A percentile compares a stretch with the other conserved stretches of the same genome.
Evolutionary conservation across 2,888 invertebrate genomes (phyloP).

Genomic region (Galerucella calmariensis): DNA sequence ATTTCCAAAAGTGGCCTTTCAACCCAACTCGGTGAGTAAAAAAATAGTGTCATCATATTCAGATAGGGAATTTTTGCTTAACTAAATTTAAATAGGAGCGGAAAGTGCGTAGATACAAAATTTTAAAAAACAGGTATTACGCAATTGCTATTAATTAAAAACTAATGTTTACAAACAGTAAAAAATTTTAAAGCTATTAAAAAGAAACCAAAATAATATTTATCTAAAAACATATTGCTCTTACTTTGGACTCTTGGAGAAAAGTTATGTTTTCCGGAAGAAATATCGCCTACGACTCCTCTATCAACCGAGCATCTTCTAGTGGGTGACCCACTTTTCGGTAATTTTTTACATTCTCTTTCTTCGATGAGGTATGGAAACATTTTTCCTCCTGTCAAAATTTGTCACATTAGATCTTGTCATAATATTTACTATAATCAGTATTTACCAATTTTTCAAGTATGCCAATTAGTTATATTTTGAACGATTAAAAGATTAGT

Average conservation of each 20-base stretch:
- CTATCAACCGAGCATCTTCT: conserved; percentile 43
- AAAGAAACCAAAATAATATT: neutral
- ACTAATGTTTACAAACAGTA: neutral
- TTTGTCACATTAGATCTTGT: conserved; percentile 43
- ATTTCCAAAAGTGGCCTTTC: no score
- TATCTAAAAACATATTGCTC: neutral
- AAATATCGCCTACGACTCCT: conserved; percentile 34
- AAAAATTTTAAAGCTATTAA: neutral
- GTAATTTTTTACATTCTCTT: conserved; percentile 47
- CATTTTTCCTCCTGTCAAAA: conserved; percentile 60
- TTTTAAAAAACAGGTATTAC: no score
- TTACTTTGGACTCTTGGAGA: conserved; percentile 47
- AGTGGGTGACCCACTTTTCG: conserved; percentile 43
- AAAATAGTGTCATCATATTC: no score
- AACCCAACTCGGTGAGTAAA: no score
- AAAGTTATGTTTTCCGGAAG: conserved; percentile 35
- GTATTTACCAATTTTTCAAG: conserved; percentile 17
- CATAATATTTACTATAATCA: conserved; percentile 3
- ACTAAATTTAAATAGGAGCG: no score
- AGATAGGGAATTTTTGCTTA: no score
- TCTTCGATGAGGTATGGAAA: conserved; percentile 57
- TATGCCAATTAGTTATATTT: neutral
- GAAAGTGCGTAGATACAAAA: no score
- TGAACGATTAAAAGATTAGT: conserved; percentile 12
- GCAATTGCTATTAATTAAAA: no score